Evolutionary conservation across 2,113 vertebrate genomes (phyloP), one percentile per base, ranked within the genome.

Genomic region (Beaufortia kweichowensis): DNA sequence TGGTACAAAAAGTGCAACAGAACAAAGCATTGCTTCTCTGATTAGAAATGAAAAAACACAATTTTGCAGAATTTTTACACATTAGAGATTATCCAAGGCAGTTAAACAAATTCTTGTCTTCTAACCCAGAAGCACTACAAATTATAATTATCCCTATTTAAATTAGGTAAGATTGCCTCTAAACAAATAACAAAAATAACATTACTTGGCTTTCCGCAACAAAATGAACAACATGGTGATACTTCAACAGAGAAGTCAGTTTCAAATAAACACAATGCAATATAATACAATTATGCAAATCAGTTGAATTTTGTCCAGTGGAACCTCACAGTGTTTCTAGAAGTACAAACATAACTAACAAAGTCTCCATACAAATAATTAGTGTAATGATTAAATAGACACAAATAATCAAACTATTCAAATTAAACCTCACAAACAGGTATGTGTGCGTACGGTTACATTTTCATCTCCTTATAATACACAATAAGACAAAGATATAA

Each of bases 71-170:
- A 73, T 77, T 39, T 72, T 72, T 61, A 65, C 64, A 50, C 35
- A 39, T 39, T 39, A 39, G 83, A 78, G 79, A 78, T 81, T 63
- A 83, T 68, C 53, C 84, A 84, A 83, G 83, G 86, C 85, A 84
- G 84, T 85, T 78, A 81, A 86, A 71, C 74, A 82, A 68, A 39
- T 80, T 80, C 55, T 79, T 17, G 69, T 80, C 81, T 11, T 83
- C 55, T 39, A 61, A 81, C 39, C 53, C 56, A 81, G n/a, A 46
- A 71, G 63, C 35, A 83, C 56, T 29, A 60, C 6, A 89, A 87
- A 70, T 59, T 75, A 74, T 55, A 79, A 56, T 43, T 0, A 2
- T 53, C 68, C 50, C 2, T 4, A 56, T 60, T 85, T 85, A 80
- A 81, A 78, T 89, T 79, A 87, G 75, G 35, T 81, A 86, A 60